Conservation (phyloP, 1,140 invertebrate species). For the Delia radicum region DNA sequence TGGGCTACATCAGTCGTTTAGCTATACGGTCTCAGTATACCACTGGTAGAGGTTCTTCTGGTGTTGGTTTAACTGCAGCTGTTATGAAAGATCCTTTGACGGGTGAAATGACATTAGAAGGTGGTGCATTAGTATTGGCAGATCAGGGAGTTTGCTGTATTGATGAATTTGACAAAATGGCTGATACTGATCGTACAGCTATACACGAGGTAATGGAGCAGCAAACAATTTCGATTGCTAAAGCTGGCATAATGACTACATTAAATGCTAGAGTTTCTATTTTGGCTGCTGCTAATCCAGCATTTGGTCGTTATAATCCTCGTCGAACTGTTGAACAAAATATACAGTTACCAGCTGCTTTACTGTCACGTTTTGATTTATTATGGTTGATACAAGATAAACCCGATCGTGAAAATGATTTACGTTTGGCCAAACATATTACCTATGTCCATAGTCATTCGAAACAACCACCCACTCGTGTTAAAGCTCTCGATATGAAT, state of each 20-base stretch:
- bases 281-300: conserved; percentile 97
- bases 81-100: conserved; percentile 98
- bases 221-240: conserved; percentile 99
- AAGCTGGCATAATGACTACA: conserved; percentile 98
- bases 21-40: conserved; percentile 94
- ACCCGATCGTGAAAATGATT: conserved; percentile 89
- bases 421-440: conserved; percentile 94
- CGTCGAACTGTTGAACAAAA: conserved; percentile 95
- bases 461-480: conserved; percentile 76
- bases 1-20: conserved; percentile 92
- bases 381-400: conserved; percentile 97
- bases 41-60: conserved; percentile 90
- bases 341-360: conserved; percentile 95
- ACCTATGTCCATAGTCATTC: conserved; percentile 96
- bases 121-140: conserved; percentile 95
- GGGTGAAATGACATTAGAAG: conserved; percentile 96
- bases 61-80: conserved; percentile 96
- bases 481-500: conserved; percentile 86
- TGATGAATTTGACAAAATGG: conserved; percentile 99
- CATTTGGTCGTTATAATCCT: conserved; percentile 96
- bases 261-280: conserved; percentile 97
- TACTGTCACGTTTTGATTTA: conserved; percentile 96
- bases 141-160: conserved; percentile 99
- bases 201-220: conserved; percentile 99
- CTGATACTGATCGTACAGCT: conserved; percentile 90